Evolutionary conservation across 1,140 invertebrate species (phyloP).

Genomic region (Ruditapes philippinarum): DNA sequence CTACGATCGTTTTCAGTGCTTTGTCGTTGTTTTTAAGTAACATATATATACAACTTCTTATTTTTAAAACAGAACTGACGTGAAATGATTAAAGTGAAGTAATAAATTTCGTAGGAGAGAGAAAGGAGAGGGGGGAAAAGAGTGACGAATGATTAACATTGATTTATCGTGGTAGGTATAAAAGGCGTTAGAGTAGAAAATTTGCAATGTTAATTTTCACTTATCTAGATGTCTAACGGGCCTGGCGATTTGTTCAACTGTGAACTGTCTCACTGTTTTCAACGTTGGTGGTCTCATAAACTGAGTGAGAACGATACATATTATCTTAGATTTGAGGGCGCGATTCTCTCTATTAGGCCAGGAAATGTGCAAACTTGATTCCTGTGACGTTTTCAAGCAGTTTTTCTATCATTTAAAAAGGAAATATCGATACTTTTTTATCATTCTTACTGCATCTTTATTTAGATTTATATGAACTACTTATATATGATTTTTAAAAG

Average conservation of each 20-base stretch:
- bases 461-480: too few species aligned
- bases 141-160: constrained; percentile 21
- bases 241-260: constrained; percentile 33
- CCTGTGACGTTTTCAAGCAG: too few species aligned
- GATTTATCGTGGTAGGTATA: constrained; percentile 38
- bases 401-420: too few species aligned
- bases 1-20: background rate
- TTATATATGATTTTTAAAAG: too few species aligned
- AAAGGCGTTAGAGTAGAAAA: constrained; percentile 61
- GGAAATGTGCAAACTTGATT: background rate
- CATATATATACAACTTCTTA: too few species aligned
- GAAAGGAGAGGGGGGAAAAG: background rate
- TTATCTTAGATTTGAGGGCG: background rate
- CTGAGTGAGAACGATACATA: background rate
- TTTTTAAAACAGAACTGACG: background rate
- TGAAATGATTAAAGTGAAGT: background rate
- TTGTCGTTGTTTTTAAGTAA: too few species aligned
- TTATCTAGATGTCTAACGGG: constrained; percentile 51
- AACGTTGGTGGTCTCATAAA: background rate
- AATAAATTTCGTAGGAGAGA: background rate
- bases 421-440: too few species aligned
- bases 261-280: constrained; percentile 18
- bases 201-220: constrained; percentile 64
- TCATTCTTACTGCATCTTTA: too few species aligned
- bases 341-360: background rate